Base-by-base conservation (phyloP, 2,113 vertebrate genomes). In the Lagenorhynchus albirostris region DNA sequence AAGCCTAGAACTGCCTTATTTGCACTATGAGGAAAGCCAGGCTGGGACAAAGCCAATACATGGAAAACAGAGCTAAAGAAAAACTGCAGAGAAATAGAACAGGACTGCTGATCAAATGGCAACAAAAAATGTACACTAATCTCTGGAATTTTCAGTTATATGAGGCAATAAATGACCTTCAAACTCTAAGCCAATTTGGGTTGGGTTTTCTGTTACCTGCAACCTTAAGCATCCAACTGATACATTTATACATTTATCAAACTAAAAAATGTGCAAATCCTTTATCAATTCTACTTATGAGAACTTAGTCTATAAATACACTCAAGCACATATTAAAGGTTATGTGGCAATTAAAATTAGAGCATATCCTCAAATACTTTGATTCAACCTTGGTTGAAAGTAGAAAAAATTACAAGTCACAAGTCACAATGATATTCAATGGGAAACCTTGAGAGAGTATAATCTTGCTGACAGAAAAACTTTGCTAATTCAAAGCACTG, bases 171-270 rank as follows among this genome's bases (percentile, higher is more conserved):
- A 95, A 81, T 90, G 11, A 92, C 74, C 33, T 79, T 86, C 62
- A 87, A 97, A 89, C 70, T 65, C 73, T 88, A 94, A 92, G 53
- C n/a, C 44, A 71, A 33, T 70, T 76, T 93, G 76, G 55, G 25
- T 92, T 55, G 87, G 44, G 25, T 95, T 92, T 98, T 94, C 90
- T 92, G 18, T 89, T 89, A 95, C 36, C 63, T 88, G 33, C 36
- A 96, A 92, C 29, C 23, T 84, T 50, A 92, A 91, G 25, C 41
- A 94, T 25, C 11, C 38, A 91, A 82, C 15, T 88, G 50, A 93
- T 44, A 33, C 1, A 55, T 76, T 90, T 68, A 60, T 74, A 33
- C 1, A 55, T 76, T 90, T 68, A 60, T 74, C 87, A 91, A 86
- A 89, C 26, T 76, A n/a, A 95, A 96, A 96, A 92, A 50, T 44